Percentiles rank a stretch among this genome's conserved stretches.
phyloP scores from a whole-genome alignment of 2,113 vertebrate species.

The Corapipo altera region DNA sequence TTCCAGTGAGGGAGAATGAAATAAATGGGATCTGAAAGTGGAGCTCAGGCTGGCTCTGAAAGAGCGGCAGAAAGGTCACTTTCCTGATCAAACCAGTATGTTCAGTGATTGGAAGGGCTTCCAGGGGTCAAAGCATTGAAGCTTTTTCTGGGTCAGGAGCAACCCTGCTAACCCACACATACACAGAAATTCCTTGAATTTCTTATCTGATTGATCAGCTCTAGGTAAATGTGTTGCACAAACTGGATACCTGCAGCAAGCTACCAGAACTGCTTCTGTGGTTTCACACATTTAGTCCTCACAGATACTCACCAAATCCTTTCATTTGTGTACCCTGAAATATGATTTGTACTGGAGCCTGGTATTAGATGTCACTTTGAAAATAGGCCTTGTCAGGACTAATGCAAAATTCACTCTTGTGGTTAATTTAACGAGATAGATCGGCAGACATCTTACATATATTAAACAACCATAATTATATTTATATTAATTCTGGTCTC shows the following conservation, averaged over 20 bases:
- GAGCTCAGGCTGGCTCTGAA: background rate
- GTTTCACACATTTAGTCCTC: background rate
- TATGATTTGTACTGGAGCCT: background rate
- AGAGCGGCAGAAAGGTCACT: background rate
- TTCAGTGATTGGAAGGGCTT: background rate
- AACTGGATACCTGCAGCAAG: background rate
- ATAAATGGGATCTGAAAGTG: constrained; percentile 1
- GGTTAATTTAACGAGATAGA: constrained; percentile 7
- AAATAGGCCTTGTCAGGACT: constrained; percentile 15
- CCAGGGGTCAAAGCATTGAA: background rate
- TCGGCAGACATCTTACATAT: background rate
- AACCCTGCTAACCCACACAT: accelerated
- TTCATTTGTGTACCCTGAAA: background rate
- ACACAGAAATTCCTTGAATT: background rate
- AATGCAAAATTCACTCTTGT: constrained; percentile 35
- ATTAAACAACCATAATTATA: constrained; percentile 29
- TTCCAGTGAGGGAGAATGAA: constrained; percentile 15
- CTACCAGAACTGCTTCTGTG: background rate
- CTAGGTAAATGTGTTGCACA: background rate
- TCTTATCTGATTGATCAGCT: background rate
- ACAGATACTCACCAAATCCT: background rate
- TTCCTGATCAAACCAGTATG: background rate
- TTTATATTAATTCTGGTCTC: constrained; percentile 8
- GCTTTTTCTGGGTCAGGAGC: background rate
- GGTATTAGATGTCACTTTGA: constrained; percentile 31